Percentiles rank a stretch among this genome's conserved stretches.
Evolutionary conservation across 1,140 invertebrate species (phyloP).

Genomic region (Halesus radiatus): DNA sequence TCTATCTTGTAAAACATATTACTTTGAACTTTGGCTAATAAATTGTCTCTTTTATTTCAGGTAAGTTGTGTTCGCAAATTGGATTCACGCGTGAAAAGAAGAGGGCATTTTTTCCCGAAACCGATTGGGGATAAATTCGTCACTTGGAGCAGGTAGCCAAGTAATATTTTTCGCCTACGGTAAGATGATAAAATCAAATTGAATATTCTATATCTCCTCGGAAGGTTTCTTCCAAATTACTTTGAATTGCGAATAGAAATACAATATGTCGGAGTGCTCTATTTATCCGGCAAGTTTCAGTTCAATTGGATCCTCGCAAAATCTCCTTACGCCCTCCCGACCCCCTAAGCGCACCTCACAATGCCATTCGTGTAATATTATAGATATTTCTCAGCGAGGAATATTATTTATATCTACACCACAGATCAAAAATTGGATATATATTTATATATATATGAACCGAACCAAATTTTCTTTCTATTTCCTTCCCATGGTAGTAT

Average conservation of each 20-base stretch:
- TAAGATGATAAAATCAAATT: constrained; percentile 11
- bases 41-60: constrained; percentile 15
- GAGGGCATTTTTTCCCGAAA: background rate
- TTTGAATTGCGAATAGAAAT: background rate
- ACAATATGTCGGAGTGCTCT: constrained; percentile 2
- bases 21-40: background rate
- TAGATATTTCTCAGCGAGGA: too few relatives aligned
- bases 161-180: constrained; percentile 8
- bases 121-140: background rate
- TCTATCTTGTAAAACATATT: background rate
- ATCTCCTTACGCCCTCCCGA: too few relatives aligned
- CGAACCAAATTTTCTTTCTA: too few relatives aligned
- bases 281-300: background rate
- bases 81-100: background rate
- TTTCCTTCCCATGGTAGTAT: too few relatives aligned
- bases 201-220: constrained; percentile 3
- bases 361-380: too few relatives aligned
- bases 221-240: too few relatives aligned
- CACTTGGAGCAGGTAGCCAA: background rate
- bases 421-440: too few relatives aligned
- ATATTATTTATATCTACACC: too few relatives aligned
- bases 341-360: too few relatives aligned
- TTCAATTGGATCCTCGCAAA: background rate
- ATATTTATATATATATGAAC: too few relatives aligned
- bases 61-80: constrained; percentile 20